Base-by-base conservation (phyloP, 2,797 vertebrate genomes). In the Microcaecilia unicolor region DNA sequence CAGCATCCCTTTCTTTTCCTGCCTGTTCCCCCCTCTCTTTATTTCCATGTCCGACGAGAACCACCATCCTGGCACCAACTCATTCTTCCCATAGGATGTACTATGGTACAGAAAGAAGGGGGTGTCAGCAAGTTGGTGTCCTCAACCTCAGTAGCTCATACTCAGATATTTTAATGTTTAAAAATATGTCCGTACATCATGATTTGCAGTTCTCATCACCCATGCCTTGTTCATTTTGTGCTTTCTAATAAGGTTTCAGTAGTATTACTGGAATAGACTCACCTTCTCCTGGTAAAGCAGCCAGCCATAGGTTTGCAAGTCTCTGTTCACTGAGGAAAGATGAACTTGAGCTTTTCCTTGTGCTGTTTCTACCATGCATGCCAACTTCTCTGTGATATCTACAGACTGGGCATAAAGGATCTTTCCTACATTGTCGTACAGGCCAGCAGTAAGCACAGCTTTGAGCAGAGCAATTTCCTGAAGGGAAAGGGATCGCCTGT, bases 271-370 rank as follows among this genome's bases (percentile, higher is more conserved):
- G 7, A 34, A 35, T 2, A 4, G 10, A 34, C 15, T 64, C 57
- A 85, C 84, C 85, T 99, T 99, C 58, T 99, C 94, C 66, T 98
- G 94, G 72, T 89, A 98, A 19, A 99, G 82, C 31, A 99, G 76
- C 96, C 93, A 98, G 34, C 93, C 92, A 0, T 94, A 70, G 0
- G 72, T 89, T 61, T 97, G 94, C 31, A 99, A 78, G 56, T 86
- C 86, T 35, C 90, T 74, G 61, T 98, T 98, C n/a, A 98, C 86
- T 3, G 96, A 99, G 2, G 93, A 97, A 0, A 89, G 92, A 64
- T 99, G 93, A 27, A 94, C 91, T 57, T 96, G 90, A 0, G 96
- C 92, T 64, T 80, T 92, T 37, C 96, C 96, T 41, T 97, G 94
- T 10, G 91, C 86, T 0, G 94, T 99, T 77, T 98, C 93, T 28